Evolutionary conservation across 2,888 invertebrate species (phyloP).

Genomic region (Eremobia ochroleuca): DNA sequence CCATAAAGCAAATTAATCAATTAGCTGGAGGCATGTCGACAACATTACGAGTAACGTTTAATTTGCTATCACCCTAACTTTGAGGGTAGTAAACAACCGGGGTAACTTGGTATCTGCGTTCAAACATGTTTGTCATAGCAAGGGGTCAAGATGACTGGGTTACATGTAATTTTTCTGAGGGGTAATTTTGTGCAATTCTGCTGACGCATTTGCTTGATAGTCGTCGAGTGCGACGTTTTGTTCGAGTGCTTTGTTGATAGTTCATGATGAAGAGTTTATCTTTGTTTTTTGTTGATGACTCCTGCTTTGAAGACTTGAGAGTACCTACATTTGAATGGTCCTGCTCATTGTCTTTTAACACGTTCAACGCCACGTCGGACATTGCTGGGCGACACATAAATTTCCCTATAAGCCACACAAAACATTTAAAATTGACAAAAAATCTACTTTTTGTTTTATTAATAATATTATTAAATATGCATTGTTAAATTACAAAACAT

Average conservation of each 20-base stretch:
- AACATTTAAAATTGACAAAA: too few species aligned
- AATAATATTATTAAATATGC: too few species aligned
- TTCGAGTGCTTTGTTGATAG: constrained; percentile 85
- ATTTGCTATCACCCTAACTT: constrained; percentile 83
- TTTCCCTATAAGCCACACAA: too few species aligned
- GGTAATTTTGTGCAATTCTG: constrained; percentile 85
- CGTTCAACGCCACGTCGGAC: too few species aligned
- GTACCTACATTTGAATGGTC: background rate
- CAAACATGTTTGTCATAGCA: background rate
- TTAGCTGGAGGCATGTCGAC: constrained; percentile 90
- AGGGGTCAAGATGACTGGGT: constrained; percentile 71
- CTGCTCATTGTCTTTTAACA: background rate
- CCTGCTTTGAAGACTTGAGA: constrained; percentile 11
- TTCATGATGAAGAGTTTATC: constrained; percentile 82
- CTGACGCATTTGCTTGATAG: constrained; percentile 89
- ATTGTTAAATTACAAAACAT: too few species aligned
- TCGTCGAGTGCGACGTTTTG: constrained; percentile 79
- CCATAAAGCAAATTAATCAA: constrained; percentile 91
- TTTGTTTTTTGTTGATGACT: constrained; percentile 61
- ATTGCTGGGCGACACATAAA: too few species aligned
- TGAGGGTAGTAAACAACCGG: constrained; percentile 72
- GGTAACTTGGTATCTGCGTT: constrained; percentile 67
- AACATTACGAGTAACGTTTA: constrained; percentile 90
- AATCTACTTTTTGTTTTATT: too few species aligned
- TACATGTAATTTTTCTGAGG: constrained; percentile 80